Evolutionary conservation across 1,140 invertebrate species (phyloP), one percentile per base, ranked within the genome.

Genomic region (Archivesica marissinica): DNA sequence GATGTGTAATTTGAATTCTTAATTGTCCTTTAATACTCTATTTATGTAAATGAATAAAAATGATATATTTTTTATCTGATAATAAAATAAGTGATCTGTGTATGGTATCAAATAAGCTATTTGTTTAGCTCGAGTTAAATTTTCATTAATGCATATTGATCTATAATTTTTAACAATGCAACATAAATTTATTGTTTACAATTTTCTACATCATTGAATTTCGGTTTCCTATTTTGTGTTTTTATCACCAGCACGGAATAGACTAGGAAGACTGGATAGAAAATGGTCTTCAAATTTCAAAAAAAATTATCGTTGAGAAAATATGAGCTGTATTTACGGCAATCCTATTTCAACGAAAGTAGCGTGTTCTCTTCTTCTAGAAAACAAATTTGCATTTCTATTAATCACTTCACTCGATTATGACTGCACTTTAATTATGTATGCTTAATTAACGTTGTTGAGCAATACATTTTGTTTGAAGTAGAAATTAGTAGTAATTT

Each of bases 81-180:
- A 2, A 47, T 72, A 23, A 30, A 35, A 47, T 50, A 28, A 44
- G 1, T 72, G 41, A 72, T 33, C 68, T 44, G 25, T 47, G 6
- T 11, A 50, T 33, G 68, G 35, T 47, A 25, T 50, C 68, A 76
- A 23, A 76, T 76, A 17, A 38, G 59, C 13, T 76, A 28, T 56
- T 56, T 76, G 54, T 59, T 56, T 74, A 54, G 47, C 44, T 44
- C 56, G 33, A 66, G 39, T 38, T 41, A 79, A 66, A 72, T 54
- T 54, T 81, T 41, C 25, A 81, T 72, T 72, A 70, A 41, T 72
- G 35, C 35, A 2, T 52, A 23, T 7, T n/a, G 25, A 9, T 47
- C 41, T 81, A 28, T 81, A 72, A 35, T 50, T 83, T 83, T 20
- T 64, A 64, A 83, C 70, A 74, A 64, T 83, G 25, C 15, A 23